These are phyloP conservation scores for Sorex araneus DNA, from an alignment of 2,113 vertebrate species.

Conservation along the genomic window DNA sequence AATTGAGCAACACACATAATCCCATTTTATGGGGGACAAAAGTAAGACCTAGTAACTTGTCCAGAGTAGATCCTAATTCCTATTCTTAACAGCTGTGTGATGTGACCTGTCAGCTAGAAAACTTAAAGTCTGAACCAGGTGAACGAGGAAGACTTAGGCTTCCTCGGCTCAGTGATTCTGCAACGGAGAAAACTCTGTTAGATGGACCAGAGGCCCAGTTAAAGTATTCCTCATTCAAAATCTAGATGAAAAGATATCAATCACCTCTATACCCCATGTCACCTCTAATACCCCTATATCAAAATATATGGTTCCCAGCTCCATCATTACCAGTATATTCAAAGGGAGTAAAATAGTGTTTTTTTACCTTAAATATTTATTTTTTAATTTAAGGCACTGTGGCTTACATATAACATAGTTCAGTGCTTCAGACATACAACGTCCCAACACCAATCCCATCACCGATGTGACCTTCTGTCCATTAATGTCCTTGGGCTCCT, in stretches of 20 bases:
- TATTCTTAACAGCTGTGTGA: neutral
- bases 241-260: neutral
- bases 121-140: neutral
- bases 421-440: no score
- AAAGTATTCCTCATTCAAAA: neutral
- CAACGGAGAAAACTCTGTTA: neutral
- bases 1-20: neutral
- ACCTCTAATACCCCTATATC: no score
- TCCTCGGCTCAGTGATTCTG: neutral
- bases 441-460: no score
- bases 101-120: neutral
- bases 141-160: neutral
- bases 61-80: neutral
- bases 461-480: no score
- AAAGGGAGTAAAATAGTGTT: no score
- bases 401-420: no score
- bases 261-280: neutral
- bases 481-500: no score
- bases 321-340: no score
- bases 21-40: constrained; percentile 23
- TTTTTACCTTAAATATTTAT: no score
- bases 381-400: no score
- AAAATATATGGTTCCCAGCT: no score
- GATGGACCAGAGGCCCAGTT: neutral
- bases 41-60: neutral